phyloP scores from a whole-genome alignment of 2,888 invertebrate genomes.

The Limenitis camilla region DNA sequence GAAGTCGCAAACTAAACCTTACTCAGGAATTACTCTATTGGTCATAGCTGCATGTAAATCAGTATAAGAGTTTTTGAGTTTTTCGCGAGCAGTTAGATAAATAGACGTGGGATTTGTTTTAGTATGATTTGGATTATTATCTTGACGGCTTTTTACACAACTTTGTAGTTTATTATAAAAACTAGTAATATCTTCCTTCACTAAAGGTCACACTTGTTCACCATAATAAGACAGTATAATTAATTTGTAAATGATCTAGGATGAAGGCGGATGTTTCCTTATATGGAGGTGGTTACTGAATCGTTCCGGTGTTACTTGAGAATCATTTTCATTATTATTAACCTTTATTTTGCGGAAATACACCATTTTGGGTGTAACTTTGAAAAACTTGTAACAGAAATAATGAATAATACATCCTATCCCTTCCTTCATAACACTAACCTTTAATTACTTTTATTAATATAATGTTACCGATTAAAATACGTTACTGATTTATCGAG shows the following conservation, averaged over 20 bases:
- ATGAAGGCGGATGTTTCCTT: not conserved
- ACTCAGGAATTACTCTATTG: too few relatives aligned
- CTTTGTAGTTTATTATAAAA: not conserved
- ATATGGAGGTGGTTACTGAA: not conserved
- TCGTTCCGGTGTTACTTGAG: slow-evolving; percentile 1
- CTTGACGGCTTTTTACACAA: too few relatives aligned
- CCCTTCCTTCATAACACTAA: too few relatives aligned
- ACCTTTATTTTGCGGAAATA: not conserved
- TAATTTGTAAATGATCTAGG: slow-evolving; percentile 3
- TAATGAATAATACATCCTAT: too few relatives aligned
- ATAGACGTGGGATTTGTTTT: too few relatives aligned
- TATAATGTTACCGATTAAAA: too few relatives aligned
- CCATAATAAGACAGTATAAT: not conserved
- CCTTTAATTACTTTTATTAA: too few relatives aligned
- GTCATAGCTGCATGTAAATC: not conserved
- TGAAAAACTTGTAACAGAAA: not conserved
- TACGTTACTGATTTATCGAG: too few relatives aligned
- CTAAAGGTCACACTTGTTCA: slow-evolving; percentile 1
- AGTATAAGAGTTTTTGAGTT: not conserved
- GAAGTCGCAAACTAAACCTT: too few relatives aligned
- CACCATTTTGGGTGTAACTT: not conserved
- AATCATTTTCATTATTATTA: not conserved
- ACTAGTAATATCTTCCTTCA: not conserved
- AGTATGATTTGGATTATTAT: too few relatives aligned
- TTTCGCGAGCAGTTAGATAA: not conserved